These are phyloP conservation scores for Enhydra lutris DNA, from an alignment of 2,113 vertebrate genomes.

Conservation along the genomic window DNA sequence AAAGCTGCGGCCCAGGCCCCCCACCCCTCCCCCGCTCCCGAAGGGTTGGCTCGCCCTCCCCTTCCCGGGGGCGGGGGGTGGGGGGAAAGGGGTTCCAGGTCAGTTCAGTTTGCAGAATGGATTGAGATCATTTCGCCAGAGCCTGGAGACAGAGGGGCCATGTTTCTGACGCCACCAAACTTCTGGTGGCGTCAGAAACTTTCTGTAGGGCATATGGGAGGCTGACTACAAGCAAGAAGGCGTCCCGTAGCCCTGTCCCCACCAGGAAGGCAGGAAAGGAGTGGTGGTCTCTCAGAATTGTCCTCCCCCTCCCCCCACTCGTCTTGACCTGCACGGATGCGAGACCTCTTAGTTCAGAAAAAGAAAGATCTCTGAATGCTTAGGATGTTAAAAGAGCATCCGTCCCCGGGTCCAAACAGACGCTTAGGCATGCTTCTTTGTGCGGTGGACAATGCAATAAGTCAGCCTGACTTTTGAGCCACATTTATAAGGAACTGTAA, in stretches of 20 bases:
- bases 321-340: conserved; percentile 42
- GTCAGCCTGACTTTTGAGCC: conserved; percentile 85
- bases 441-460: conserved; percentile 85
- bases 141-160: background rate
- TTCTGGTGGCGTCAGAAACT: conserved; percentile 28
- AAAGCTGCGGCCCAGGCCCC: background rate
- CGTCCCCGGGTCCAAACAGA: conserved; percentile 55
- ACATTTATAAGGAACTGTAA: conserved; percentile 82
- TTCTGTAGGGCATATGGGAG: background rate
- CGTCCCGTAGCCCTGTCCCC: background rate
- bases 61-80: accelerated
- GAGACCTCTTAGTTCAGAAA: conserved; percentile 45
- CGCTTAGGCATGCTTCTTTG: conserved; percentile 81
- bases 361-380: conserved; percentile 70
- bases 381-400: conserved; percentile 80
- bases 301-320: background rate
- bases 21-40: background rate
- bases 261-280: background rate
- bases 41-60: background rate
- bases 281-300: background rate
- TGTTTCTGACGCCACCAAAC: background rate
- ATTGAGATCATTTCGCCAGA: background rate
- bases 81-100: background rate
- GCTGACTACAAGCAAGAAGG: background rate
- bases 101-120: background rate